phyloP scores from a whole-genome alignment of 2,888 invertebrate species.

The Amaurobius ferox region DNA sequence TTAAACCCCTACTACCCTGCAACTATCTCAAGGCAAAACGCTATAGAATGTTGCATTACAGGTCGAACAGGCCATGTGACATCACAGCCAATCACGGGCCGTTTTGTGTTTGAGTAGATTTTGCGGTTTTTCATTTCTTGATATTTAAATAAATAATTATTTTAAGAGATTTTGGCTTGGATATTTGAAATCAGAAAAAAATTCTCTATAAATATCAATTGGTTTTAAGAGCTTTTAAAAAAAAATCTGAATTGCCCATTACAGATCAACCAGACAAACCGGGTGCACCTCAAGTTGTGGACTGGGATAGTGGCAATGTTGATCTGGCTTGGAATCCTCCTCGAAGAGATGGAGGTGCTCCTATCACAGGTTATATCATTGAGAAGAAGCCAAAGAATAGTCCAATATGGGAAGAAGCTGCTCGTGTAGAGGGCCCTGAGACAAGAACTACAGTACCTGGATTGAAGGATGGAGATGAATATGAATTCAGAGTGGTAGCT shows the following conservation, averaged over 20 bases:
- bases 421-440: slow-evolving; percentile 81
- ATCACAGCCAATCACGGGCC: no score
- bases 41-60: no score
- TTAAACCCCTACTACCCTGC: no score
- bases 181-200: no score
- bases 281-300: slow-evolving; percentile 87
- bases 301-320: slow-evolving; percentile 93
- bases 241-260: background rate
- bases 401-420: slow-evolving; percentile 88
- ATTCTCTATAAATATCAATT: no score
- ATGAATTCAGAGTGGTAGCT: slow-evolving; percentile 95
- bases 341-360: slow-evolving; percentile 86
- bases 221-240: no score
- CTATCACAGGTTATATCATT: slow-evolving; percentile 90
- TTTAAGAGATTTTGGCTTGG: no score
- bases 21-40: no score
- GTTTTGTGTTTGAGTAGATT: no score
- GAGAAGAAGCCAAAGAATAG: slow-evolving; percentile 83
- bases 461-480: slow-evolving; percentile 92
- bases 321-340: slow-evolving; percentile 90
- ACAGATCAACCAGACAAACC: slow-evolving; percentile 87
- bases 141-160: no score
- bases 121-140: no score
- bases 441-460: slow-evolving; percentile 83
- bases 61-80: no score